These are phyloP conservation scores for Corythornis cristatus DNA, from an alignment of 2,113 vertebrate species.

Conservation along the genomic window DNA sequence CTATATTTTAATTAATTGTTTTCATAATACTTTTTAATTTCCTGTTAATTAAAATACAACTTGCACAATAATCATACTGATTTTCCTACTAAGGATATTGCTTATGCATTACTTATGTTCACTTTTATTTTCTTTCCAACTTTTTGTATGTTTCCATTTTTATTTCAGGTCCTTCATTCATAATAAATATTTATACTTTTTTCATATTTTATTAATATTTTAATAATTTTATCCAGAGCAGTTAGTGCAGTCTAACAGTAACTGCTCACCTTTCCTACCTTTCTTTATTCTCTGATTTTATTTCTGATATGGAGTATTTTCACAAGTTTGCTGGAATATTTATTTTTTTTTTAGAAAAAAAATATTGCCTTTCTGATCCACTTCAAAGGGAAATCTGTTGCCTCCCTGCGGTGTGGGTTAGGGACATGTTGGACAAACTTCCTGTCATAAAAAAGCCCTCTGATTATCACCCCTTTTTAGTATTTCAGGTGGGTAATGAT, in stretches of 20 bases:
- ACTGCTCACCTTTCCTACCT: neutral
- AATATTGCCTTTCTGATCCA: no score
- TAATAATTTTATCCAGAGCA: neutral
- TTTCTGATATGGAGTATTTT: neutral
- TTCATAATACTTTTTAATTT: no score
- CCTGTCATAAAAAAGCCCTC: no score
- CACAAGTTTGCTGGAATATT: neutral
- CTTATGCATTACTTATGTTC: neutral
- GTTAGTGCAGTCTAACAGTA: neutral
- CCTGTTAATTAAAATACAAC: no score
- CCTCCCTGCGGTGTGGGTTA: no score
- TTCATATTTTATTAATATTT: neutral
- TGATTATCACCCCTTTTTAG: no score
- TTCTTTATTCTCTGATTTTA: neutral
- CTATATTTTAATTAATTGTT: no score
- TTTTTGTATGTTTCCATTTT: neutral
- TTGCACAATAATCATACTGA: no score
- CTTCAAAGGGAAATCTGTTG: no score
- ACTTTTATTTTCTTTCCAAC: neutral
- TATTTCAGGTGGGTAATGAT: no score
- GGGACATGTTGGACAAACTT: no score
- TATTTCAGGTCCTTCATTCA: neutral
- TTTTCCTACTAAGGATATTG: neutral
- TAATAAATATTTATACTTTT: neutral
- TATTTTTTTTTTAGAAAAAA: neutral